A percentile compares a stretch with the other conserved stretches of the same genome.
These are phyloP conservation scores for Pungitius pungitius DNA, from an alignment of 2,113 vertebrate genomes.

Conservation along the genomic window DNA sequence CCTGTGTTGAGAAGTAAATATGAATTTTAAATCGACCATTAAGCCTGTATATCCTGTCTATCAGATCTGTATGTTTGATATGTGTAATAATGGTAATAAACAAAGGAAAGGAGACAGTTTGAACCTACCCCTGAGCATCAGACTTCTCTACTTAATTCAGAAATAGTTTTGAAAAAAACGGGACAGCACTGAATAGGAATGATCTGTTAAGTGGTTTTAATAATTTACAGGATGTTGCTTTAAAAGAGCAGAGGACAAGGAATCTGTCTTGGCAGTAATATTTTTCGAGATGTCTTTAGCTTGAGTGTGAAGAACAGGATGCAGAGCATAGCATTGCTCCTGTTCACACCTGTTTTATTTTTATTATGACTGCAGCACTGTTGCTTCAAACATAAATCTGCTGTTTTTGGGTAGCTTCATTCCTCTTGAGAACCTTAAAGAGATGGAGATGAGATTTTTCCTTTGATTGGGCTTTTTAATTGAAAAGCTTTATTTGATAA, in stretches of 20 bases:
- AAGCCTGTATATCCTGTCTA: not conserved
- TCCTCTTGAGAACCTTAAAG: conserved; percentile 35
- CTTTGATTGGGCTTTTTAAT: conserved; percentile 48
- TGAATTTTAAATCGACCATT: not conserved
- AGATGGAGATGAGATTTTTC: conserved; percentile 30
- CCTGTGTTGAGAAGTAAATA: conserved; percentile 18
- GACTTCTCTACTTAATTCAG: conserved; percentile 21
- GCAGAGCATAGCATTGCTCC: conserved; percentile 10
- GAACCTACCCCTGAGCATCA: not conserved
- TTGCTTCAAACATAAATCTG: conserved; percentile 36
- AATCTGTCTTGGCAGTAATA: conserved; percentile 44
- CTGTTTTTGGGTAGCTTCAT: conserved; percentile 29
- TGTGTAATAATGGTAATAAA: not conserved
- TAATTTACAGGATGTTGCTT: conserved; percentile 67
- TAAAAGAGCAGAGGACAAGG: conserved; percentile 56
- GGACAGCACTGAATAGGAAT: conserved; percentile 46
- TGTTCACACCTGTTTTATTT: conserved; percentile 35
- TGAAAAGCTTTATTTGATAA: conserved; percentile 46
- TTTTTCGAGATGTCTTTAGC: conserved; percentile 36
- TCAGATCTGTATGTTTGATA: not conserved
- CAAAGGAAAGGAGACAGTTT: not conserved
- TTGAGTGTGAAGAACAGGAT: conserved; percentile 18
- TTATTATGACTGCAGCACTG: conserved; percentile 19
- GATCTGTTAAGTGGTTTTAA: conserved; percentile 72
- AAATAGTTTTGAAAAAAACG: conserved; percentile 45